A percentile compares a stretch with the other conserved stretches of the same genome.
These are phyloP conservation scores for Harpegnathos saltator DNA, from an alignment of 1,140 invertebrate species.

Conservation along the genomic window DNA sequence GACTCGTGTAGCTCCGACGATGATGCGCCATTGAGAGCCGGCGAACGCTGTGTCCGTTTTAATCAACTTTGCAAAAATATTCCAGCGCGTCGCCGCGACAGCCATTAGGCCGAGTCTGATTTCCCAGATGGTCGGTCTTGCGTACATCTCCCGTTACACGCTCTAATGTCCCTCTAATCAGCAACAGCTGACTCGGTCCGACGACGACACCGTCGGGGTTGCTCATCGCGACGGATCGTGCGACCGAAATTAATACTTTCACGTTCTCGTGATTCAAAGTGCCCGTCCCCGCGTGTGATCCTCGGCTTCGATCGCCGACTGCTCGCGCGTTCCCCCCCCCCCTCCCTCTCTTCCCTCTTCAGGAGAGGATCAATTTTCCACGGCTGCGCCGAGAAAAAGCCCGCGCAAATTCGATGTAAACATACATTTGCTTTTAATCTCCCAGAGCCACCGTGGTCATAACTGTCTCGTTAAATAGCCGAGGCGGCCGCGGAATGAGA, in stretches of 20 bases:
- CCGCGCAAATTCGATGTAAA: conserved; percentile 2
- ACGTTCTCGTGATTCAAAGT: too few species aligned
- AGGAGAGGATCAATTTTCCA: too few species aligned
- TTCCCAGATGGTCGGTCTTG: conserved; percentile 68
- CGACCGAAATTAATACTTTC: neutral
- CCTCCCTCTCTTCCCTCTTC: too few species aligned
- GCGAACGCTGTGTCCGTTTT: conserved; percentile 64
- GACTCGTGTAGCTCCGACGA: conserved; percentile 31
- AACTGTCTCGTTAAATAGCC: conserved; percentile 23
- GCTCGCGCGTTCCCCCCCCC: too few species aligned
- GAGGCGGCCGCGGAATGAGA: neutral
- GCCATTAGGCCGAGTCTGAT: conserved; percentile 67
- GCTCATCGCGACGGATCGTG: neutral
- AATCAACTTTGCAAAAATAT: conserved; percentile 76
- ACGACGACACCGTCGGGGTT: neutral
- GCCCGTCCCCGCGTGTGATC: too few species aligned
- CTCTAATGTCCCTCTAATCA: conserved; percentile 25
- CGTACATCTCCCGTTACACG: conserved; percentile 23
- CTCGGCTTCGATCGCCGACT: too few species aligned
- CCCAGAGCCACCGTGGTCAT: neutral
- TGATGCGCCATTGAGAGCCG: conserved; percentile 36
- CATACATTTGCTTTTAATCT: conserved; percentile 18
- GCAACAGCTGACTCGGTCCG: neutral
- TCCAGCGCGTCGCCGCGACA: conserved; percentile 13
- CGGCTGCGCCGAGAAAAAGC: too few species aligned